Conservation (phyloP, 2,797 vertebrate genomes). For the Glossophaga mutica region DNA sequence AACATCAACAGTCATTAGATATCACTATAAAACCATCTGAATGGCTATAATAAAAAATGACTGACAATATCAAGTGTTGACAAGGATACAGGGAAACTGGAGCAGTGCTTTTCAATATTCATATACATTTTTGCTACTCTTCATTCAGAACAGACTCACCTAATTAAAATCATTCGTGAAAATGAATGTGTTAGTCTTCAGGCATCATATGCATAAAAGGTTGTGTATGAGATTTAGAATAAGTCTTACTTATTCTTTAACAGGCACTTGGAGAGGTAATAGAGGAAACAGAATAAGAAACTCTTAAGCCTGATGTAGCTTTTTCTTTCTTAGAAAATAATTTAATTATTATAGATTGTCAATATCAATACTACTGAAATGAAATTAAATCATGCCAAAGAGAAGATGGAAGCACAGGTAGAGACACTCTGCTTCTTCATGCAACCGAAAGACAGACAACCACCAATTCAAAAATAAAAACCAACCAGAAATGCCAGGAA, state of each 20-base stretch:
- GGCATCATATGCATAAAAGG: background rate
- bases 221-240: background rate
- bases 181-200: background rate
- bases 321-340: constrained; percentile 25
- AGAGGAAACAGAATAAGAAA: background rate
- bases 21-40: background rate
- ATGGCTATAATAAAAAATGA: background rate
- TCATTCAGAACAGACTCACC: background rate
- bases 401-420: too few relatives aligned
- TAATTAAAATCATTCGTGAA: constrained; percentile 35
- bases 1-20: background rate
- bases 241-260: constrained; percentile 18
- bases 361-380: constrained; percentile 37
- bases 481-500: too few relatives aligned
- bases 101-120: background rate
- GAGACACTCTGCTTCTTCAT: too few relatives aligned
- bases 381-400: constrained; percentile 9
- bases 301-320: background rate
- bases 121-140: background rate
- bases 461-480: too few relatives aligned
- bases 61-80: background rate
- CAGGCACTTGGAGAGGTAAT: background rate
- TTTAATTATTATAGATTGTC: background rate
- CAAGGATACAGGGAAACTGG: background rate
- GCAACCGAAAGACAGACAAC: too few relatives aligned